Evolutionary conservation across 2,888 invertebrate species (phyloP).

Genomic region (Eristalis intricaria): DNA sequence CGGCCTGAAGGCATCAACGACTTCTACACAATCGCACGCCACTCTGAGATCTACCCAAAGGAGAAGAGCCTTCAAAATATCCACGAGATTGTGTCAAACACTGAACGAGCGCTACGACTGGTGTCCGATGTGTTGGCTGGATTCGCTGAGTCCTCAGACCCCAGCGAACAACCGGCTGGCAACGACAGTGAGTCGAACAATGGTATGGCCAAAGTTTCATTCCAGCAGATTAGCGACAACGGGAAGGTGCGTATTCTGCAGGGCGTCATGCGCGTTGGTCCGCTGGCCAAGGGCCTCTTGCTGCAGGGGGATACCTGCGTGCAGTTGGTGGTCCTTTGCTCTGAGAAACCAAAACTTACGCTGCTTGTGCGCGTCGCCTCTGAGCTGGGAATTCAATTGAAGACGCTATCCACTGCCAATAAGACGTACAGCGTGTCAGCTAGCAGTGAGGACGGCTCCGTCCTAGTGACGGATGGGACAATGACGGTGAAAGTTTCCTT

Average conservation of each 20-base stretch:
- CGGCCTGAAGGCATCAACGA: slow-evolving; percentile 95
- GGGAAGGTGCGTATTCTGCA: slow-evolving; percentile 88
- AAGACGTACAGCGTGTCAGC: slow-evolving; percentile 89
- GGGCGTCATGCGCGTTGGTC: slow-evolving; percentile 97
- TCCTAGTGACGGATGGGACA: slow-evolving; percentile 88
- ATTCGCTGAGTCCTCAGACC: slow-evolving; percentile 62
- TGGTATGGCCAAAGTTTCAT: slow-evolving; percentile 81
- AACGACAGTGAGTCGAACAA: slow-evolving; percentile 71
- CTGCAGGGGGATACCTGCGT: slow-evolving; percentile 93
- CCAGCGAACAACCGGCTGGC: slow-evolving; percentile 79
- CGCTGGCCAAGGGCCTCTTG: slow-evolving; percentile 90
- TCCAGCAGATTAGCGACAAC: slow-evolving; percentile 84
- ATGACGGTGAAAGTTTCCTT: slow-evolving; percentile 91
- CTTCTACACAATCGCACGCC: slow-evolving; percentile 94
- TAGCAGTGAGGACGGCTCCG: slow-evolving; percentile 90
- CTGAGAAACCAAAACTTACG: slow-evolving; percentile 93
- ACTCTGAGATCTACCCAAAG: slow-evolving; percentile 94
- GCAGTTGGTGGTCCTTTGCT: slow-evolving; percentile 94
- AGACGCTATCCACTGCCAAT: slow-evolving; percentile 85
- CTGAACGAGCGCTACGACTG: slow-evolving; percentile 94
- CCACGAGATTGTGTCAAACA: slow-evolving; percentile 93
- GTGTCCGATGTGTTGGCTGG: slow-evolving; percentile 93
- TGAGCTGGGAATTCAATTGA: slow-evolving; percentile 89
- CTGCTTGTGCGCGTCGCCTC: slow-evolving; percentile 92
- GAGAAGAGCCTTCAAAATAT: slow-evolving; percentile 92